Base-by-base conservation (phyloP, 1,140 invertebrate genomes). In the Drosophila trapezifrons region DNA sequence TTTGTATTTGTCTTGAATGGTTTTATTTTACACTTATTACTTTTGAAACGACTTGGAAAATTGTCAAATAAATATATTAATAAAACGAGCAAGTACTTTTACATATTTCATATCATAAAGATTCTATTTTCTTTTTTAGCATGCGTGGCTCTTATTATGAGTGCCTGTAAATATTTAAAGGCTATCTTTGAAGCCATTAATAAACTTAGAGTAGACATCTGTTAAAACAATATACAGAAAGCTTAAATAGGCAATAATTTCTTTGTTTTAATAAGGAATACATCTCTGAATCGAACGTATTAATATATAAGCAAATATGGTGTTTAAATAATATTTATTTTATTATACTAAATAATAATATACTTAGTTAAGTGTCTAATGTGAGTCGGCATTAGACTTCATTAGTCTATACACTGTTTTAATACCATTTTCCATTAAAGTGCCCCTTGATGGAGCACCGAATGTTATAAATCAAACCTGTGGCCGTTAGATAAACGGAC, bases 381-480 rank as follows among this genome's bases (percentile, higher is more conserved):
- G 10, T 29, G 6, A 29, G 9, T 27, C n/a, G 17, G 3, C 4
- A 3, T 7, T 29, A 32, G 12, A 13, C 18, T 32, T 32, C 6
- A 51, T 20, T 20, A 52, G 7, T 15, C 1, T 2, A 1, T 18
- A 8, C 47, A 18, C 17, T 32, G 4, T n/a, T 35, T 20, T 22
- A n/a, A 20, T 54, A 37, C 7, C 13, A 37, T 37, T 54, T 20
- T 4, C 29, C 9, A 7, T 37, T 27, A 17, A 25, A 55, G 8
- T 7, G 15, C n/a, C 15, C 7, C 17, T n/a, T 29, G 18, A 60
- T 64, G 9, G 55, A 60, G n/a, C 25, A 38, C 25, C 37, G 9
- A 43, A 12, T 35, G 40, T 35, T 32, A 25, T 52, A 35, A 52
- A 49, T 57, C 37, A 38, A 57, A 47, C 38, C 47, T 56, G 25